phyloP scores from a whole-genome alignment of 2,113 vertebrate genomes.

The Chionodraco myersi region DNA sequence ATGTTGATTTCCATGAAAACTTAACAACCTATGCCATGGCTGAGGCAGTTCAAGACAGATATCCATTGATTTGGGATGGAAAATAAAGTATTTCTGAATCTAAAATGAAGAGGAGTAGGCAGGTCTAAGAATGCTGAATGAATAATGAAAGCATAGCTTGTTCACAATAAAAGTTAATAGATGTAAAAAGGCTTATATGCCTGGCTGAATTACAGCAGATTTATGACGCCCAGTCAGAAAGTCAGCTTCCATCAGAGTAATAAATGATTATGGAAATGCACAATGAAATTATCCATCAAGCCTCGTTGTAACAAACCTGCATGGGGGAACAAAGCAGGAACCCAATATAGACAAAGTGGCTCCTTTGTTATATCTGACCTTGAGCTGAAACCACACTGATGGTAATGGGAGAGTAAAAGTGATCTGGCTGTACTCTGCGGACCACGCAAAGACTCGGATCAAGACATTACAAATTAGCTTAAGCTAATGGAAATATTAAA shows the following conservation, averaged over 20 bases:
- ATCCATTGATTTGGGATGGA: background rate
- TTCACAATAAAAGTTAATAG: background rate
- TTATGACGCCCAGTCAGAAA: constrained; percentile 12
- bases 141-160: background rate
- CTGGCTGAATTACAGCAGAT: constrained; percentile 3
- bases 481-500: constrained; percentile 11
- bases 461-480: constrained; percentile 34
- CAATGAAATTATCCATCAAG: constrained; percentile 26
- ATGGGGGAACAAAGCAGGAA: constrained; percentile 17
- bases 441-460: constrained; percentile 16
- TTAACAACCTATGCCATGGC: background rate
- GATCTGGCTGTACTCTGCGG: constrained; percentile 16
- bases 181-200: background rate
- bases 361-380: constrained; percentile 20
- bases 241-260: constrained; percentile 20
- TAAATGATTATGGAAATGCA: constrained; percentile 25
- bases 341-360: constrained; percentile 44
- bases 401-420: constrained; percentile 31
- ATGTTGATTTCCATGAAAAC: background rate
- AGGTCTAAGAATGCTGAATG: background rate
- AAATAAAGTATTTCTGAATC: background rate
- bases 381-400: constrained; percentile 35
- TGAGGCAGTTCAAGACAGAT: background rate
- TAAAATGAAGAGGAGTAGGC: background rate
- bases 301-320: background rate